Percentiles rank a stretch among this genome's conserved stretches.
phyloP scores from a whole-genome alignment of 2,888 invertebrate species.

The Oligia fasciuncula region DNA sequence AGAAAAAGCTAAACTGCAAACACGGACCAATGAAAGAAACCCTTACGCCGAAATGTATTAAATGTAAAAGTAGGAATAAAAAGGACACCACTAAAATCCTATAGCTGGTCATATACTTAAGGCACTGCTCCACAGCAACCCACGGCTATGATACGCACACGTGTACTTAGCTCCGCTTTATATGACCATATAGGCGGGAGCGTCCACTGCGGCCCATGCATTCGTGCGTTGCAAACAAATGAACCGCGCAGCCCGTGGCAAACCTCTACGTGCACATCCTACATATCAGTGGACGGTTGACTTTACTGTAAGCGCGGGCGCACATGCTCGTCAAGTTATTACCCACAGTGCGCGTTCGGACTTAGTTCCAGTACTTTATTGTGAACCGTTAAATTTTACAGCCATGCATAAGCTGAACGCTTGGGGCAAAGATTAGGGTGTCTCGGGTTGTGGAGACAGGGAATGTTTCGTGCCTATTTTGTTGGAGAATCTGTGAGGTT shows the following conservation, averaged over 20 bases:
- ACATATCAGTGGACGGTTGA: constrained; percentile 15
- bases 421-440: constrained; percentile 57
- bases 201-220: neutral
- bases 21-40: constrained; percentile 49
- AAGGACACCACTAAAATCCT: constrained; percentile 60
- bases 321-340: constrained; percentile 74
- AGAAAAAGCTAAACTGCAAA: constrained; percentile 34
- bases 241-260: neutral
- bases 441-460: rapidly evolving
- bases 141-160: neutral
- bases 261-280: neutral
- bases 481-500: neutral
- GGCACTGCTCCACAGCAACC: neutral
- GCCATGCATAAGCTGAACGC: constrained; percentile 81
- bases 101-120: constrained; percentile 58
- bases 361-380: constrained; percentile 86
- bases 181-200: neutral
- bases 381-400: constrained; percentile 88
- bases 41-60: constrained; percentile 40
- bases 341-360: constrained; percentile 74
- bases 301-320: constrained; percentile 57
- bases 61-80: constrained; percentile 58
- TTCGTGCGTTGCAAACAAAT: neutral
- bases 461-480: constrained; percentile 30
- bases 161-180: neutral